A percentile compares a stretch with the other conserved stretches of the same genome.
phyloP scores from a whole-genome alignment of 2,797 vertebrate genomes.

The Paratrypauchen microcephalus region DNA sequence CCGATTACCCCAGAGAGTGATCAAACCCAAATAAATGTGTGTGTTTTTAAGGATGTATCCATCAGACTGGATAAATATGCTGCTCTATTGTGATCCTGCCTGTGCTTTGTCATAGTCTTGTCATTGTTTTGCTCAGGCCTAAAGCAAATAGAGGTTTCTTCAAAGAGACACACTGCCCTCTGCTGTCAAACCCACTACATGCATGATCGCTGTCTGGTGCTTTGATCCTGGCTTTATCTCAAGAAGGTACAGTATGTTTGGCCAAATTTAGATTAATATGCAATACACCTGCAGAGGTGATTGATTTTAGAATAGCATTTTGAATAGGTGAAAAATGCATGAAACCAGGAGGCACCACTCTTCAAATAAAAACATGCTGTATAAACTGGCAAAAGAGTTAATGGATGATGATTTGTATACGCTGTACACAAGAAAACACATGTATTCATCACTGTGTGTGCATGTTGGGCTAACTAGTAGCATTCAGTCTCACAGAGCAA shows the following conservation, averaged over 20 bases:
- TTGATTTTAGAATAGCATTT: conserved; percentile 12
- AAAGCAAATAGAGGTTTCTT: conserved; percentile 25
- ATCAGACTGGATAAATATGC: conserved; percentile 34
- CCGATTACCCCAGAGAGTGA: conserved; percentile 18
- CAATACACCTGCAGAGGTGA: conserved; percentile 18
- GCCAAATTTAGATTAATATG: conserved; percentile 27
- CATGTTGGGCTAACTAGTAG: conserved; percentile 36
- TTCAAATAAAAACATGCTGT: conserved; percentile 33
- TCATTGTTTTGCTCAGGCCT: conserved; percentile 37
- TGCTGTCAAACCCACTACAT: conserved; percentile 61
- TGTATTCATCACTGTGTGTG: conserved; percentile 38
- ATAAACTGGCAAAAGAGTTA: conserved; percentile 14
- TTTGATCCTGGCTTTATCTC: conserved; percentile 24
- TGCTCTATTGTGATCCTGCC: conserved; percentile 30
- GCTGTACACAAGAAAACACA: conserved; percentile 30
- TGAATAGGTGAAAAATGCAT: conserved; percentile 2
- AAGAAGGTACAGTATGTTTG: not conserved
- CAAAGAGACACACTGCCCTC: conserved; percentile 65
- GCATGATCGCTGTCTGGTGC: conserved; percentile 28
- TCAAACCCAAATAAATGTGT: conserved; percentile 38
- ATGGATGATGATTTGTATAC: conserved; percentile 28
- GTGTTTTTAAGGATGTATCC: conserved; percentile 28
- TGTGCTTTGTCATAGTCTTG: conserved; percentile 33
- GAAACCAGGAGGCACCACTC: conserved; percentile 12
- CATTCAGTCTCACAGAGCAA: conserved; percentile 41